Evolutionary conservation across 1,140 invertebrate genomes (phyloP).

Genomic region (Ceratina australensis): DNA sequence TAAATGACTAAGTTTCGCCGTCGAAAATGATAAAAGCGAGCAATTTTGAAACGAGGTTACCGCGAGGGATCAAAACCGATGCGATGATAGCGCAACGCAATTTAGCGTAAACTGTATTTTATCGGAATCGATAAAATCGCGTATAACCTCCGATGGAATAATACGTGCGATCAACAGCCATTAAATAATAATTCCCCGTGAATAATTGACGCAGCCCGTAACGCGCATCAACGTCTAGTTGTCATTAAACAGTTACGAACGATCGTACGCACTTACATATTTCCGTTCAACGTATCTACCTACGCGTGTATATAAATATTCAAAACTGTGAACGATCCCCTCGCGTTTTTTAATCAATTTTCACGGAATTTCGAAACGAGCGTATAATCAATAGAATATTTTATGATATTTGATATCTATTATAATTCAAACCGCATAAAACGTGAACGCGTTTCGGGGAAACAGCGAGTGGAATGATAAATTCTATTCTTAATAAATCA

Average conservation of each 20-base stretch:
- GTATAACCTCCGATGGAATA: conserved; percentile 3
- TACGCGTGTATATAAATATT: not conserved
- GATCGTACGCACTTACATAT: not conserved
- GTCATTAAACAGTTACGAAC: conserved; percentile 10
- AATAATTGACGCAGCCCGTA: conserved; percentile 13
- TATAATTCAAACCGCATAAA: no score
- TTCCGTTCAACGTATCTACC: not conserved
- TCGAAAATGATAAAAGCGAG: conserved; percentile 26
- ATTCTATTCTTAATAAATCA: not conserved
- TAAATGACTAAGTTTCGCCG: not conserved
- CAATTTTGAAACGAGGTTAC: conserved; percentile 29
- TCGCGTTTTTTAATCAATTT: no score
- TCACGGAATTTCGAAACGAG: not conserved
- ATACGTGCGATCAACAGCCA: conserved; percentile 26
- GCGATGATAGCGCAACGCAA: conserved; percentile 21
- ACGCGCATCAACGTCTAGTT: not conserved
- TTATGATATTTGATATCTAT: no score
- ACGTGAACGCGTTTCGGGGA: no score
- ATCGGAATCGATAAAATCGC: conserved; percentile 26
- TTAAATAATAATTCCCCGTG: conserved; percentile 34
- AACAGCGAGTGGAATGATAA: not conserved
- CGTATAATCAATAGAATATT: no score
- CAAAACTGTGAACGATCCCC: no score
- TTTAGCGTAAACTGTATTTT: conserved; percentile 45
- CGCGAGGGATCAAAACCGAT: conserved; percentile 18